Evolutionary conservation across 2,888 invertebrate species (phyloP).

Genomic region (Nymphalis polychloros): DNA sequence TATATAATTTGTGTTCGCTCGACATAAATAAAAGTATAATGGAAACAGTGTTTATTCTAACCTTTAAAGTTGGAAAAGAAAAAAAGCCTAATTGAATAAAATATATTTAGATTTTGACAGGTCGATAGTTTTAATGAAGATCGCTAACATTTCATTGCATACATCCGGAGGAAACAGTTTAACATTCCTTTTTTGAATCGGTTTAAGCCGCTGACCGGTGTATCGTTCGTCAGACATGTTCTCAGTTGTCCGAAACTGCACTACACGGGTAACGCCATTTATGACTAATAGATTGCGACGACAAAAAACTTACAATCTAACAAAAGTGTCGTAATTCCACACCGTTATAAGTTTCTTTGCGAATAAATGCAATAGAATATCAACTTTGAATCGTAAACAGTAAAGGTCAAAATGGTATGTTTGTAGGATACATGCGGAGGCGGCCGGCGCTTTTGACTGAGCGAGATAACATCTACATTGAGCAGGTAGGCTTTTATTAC

Average conservation of each 20-base stretch:
- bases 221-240: constrained; percentile 9
- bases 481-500: constrained; percentile 77
- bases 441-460: constrained; percentile 76
- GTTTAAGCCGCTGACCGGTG: neutral
- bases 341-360: constrained; percentile 55
- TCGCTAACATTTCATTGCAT: neutral
- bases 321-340: constrained; percentile 77
- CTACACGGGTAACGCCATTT: constrained; percentile 45
- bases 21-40: too few species aligned
- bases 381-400: neutral
- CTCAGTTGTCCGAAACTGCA: constrained; percentile 26
- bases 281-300: constrained; percentile 62
- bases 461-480: constrained; percentile 74
- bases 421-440: constrained; percentile 35
- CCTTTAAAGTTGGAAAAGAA: too few species aligned
- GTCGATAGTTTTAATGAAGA: too few species aligned
- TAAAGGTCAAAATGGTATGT: constrained; percentile 13
- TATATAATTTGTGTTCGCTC: too few species aligned
- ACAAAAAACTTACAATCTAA: constrained; percentile 75
- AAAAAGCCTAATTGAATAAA: too few species aligned
- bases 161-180: too few species aligned
- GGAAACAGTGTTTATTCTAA: too few species aligned
- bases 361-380: constrained; percentile 28
- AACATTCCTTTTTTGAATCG: neutral
- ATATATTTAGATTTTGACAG: too few species aligned